Evolutionary conservation across 2,888 invertebrate genomes (phyloP).

Genomic region (Balanococcus diminutus): DNA sequence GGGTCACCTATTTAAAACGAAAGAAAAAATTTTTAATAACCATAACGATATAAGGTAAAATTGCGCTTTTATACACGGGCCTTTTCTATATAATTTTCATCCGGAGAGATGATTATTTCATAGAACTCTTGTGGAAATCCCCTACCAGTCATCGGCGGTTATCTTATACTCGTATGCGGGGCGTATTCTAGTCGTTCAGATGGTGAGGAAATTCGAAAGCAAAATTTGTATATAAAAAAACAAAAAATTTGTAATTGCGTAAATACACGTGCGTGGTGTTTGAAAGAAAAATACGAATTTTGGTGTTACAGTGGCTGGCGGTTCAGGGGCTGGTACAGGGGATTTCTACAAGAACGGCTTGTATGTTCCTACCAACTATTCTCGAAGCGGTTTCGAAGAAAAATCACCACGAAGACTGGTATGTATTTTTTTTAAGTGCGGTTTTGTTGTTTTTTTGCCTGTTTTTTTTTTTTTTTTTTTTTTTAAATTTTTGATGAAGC

Average conservation of each 20-base stretch:
- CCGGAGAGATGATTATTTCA: neutral
- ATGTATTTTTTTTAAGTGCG: constrained; percentile 54
- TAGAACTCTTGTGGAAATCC: constrained; percentile 56
- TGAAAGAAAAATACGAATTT: constrained; percentile 26
- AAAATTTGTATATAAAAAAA: neutral
- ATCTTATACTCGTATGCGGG: constrained; percentile 7
- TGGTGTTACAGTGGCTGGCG: constrained; percentile 78
- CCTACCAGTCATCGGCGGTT: constrained; percentile 54
- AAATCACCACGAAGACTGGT: constrained; percentile 59
- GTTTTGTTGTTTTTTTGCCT: neutral
- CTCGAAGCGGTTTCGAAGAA: constrained; percentile 57
- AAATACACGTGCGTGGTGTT: neutral
- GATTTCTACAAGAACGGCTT: constrained; percentile 81
- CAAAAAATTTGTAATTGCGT: neutral
- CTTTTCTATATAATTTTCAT: constrained; percentile 16
- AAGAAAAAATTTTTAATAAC: neutral
- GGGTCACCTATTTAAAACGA: constrained; percentile 24
- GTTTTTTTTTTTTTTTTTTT: neutral
- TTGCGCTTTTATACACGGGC: neutral
- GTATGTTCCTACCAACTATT: constrained; percentile 46
- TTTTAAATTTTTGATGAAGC: neutral
- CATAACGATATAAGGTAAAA: neutral
- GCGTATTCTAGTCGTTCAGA: constrained; percentile 27
- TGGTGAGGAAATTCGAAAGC: neutral
- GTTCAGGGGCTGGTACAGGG: constrained; percentile 79